Conservation (phyloP, 2,113 vertebrate species). For the Aspidoscelis tigris region DNA sequence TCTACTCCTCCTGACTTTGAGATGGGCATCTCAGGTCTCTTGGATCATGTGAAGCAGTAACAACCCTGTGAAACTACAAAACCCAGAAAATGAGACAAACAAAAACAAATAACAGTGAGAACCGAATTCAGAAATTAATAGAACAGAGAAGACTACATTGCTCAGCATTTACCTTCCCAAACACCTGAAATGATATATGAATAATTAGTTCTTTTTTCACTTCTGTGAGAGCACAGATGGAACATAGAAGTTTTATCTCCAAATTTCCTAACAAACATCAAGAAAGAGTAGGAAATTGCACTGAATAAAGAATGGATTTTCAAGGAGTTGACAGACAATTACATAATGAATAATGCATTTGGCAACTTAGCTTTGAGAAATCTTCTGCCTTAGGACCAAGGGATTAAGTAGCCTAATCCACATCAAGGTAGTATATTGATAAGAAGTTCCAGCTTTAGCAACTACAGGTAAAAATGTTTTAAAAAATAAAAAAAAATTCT, state of each 20-base stretch:
- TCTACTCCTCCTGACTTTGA: too few species aligned
- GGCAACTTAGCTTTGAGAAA: constrained; percentile 26
- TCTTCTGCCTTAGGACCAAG: constrained; percentile 9
- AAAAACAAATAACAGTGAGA: neutral
- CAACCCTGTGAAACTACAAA: neutral
- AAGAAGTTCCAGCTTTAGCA: constrained; percentile 5
- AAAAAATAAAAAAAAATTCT: neutral
- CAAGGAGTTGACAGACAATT: neutral
- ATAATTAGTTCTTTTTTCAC: neutral
- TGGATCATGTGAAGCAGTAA: too few species aligned
- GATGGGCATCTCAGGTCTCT: too few species aligned
- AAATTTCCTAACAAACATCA: constrained; percentile 30
- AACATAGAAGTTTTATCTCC: neutral
- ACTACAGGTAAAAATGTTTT: neutral
- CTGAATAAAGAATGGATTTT: constrained; percentile 17
- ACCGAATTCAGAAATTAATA: neutral
- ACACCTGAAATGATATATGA: neutral
- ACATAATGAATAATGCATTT: constrained; percentile 32
- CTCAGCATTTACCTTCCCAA: neutral
- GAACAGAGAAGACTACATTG: neutral
- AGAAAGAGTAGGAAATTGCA: neutral
- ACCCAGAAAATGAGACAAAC: neutral
- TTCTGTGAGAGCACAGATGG: neutral
- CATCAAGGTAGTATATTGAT: neutral
- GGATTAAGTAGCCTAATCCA: constrained; percentile 17